Evolutionary conservation across 2,113 vertebrate species (phyloP), one percentile per base, ranked within the genome.

Genomic region (Phasianus colchicus): DNA sequence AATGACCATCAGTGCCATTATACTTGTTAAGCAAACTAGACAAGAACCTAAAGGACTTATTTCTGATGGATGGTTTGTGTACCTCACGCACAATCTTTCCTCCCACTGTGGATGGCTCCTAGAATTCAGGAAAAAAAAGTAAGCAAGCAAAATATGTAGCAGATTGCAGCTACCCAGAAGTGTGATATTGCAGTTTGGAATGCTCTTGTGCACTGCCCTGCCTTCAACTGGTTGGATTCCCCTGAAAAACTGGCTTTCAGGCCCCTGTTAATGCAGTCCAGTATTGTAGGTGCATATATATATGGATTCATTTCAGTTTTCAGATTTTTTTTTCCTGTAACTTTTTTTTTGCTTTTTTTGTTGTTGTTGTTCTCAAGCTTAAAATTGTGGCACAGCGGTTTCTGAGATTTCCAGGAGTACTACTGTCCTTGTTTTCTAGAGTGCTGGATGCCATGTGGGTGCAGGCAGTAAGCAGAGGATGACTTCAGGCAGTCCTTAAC

Each of bases 11-110:
- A 78, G 67, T 92, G 69, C 65, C 88, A 81, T 78, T 92, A 25
- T 61, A 42, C 83, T 95, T 75, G 91, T 74, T 89, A 83, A 75
- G 40, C 85, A 93, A 95, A 90, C 50, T 13, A 69, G 76, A 57
- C 76, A 67, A 78, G 89, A 84, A 13, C 79, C 38, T 38, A 64
- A 67, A 85, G 84, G 78, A 47, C 34, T 32, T 25, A 7, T 71
- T 91, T 87, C 79, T 74, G 71, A 57, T 77, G 82, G 67, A 8
- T 57, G 4, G 29, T 30, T 87, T 63, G 85, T 83, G 9, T 45
- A 16, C 54, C 63, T 91, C 60, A 69, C 90, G 47, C 47, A 4
- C 47, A 57, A 55, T 77, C 85, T 92, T 74, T 60, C 47, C 64
- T 54, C 50, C 52, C 32, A 9, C 74, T 69, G 60, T n/a, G 64